Evolutionary conservation across 2,797 vertebrate species (phyloP).

Genomic region (Distichodus sexfasciatus): DNA sequence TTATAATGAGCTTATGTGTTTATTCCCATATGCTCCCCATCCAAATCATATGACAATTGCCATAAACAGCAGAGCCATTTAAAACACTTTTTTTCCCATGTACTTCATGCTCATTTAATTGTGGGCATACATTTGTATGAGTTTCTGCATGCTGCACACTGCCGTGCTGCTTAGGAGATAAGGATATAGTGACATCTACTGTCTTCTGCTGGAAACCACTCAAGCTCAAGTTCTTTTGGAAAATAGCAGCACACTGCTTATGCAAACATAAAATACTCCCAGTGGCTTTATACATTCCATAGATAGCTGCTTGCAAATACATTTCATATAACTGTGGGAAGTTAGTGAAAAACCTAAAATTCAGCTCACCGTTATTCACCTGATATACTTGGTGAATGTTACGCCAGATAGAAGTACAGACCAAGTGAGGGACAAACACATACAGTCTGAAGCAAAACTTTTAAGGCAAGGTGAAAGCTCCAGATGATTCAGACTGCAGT

Average conservation of each 20-base stretch:
- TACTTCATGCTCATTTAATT: background rate
- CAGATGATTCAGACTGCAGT: background rate
- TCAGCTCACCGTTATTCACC: too few species aligned
- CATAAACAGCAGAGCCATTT: slow-evolving; percentile 4
- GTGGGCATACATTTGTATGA: background rate
- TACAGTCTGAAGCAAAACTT: background rate
- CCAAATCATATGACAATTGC: background rate
- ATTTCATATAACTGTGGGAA: too few species aligned
- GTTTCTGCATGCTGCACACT: background rate
- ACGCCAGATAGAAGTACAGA: background rate
- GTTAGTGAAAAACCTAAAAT: too few species aligned
- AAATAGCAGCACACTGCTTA: too few species aligned
- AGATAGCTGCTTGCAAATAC: too few species aligned
- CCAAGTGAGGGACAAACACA: background rate
- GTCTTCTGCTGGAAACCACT: slow-evolving; percentile 22
- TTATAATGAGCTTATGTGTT: slow-evolving; percentile 17
- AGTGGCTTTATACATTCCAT: too few species aligned
- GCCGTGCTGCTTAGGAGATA: background rate
- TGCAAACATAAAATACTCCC: too few species aligned
- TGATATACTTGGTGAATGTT: too few species aligned
- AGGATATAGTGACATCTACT: slow-evolving; percentile 53
- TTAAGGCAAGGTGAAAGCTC: background rate
- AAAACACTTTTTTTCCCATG: slow-evolving; percentile 10
- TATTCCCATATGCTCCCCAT: background rate
- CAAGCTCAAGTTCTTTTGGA: background rate